Percentiles rank a stretch among this genome's conserved stretches.
Conservation (phyloP, 2,797 vertebrate species). For the Tadarida brasiliensis region DNA sequence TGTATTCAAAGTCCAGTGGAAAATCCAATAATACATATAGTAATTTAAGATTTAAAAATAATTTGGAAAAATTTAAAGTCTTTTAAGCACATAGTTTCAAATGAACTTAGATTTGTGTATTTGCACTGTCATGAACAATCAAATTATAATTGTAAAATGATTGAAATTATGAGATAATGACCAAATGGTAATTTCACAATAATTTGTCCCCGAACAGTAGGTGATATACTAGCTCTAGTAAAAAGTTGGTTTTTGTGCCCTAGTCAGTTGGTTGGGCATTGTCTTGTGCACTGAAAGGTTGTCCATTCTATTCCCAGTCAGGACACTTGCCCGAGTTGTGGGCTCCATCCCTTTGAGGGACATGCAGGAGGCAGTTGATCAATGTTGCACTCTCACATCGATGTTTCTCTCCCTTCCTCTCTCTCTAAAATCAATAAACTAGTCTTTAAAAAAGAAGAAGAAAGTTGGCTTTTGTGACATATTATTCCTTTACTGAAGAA, state of each 20-base stretch:
- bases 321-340: no score
- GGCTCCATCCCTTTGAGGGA: no score
- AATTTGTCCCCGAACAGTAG: not conserved
- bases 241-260: not conserved
- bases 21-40: not conserved
- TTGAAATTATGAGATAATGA: not conserved
- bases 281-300: not conserved
- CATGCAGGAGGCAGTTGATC: not conserved
- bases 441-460: no score
- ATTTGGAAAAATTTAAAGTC: not conserved
- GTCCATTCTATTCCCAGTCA: not conserved
- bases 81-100: constrained; percentile 30
- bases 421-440: not conserved
- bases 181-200: not conserved
- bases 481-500: not conserved
- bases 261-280: not conserved
- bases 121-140: not conserved
- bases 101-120: not conserved
- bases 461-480: not conserved
- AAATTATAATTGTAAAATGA: not conserved
- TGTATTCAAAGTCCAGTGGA: not conserved
- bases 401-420: not conserved
- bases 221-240: not conserved
- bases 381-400: not conserved
- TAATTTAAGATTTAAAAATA: constrained; percentile 33